A percentile compares a stretch with the other conserved stretches of the same genome.
phyloP scores from a whole-genome alignment of 2,113 vertebrate species.

The Oreotragus oreotragus region DNA sequence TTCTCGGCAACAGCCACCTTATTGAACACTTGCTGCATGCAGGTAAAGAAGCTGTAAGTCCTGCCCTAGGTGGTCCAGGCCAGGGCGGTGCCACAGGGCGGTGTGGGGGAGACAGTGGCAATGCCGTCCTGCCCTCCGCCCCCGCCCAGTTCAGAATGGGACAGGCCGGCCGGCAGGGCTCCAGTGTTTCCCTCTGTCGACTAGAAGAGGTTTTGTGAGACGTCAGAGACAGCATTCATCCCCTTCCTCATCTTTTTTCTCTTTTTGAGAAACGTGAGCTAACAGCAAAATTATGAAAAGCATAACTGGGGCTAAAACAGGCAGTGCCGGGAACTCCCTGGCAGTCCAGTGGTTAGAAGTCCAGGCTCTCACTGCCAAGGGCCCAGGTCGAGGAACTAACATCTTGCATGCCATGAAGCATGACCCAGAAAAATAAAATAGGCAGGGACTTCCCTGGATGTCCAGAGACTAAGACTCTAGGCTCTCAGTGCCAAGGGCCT shows the following conservation, averaged over 20 bases:
- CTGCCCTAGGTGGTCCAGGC: neutral
- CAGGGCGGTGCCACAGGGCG: neutral
- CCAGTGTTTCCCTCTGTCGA: rapidly evolving
- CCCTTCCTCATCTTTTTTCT: neutral
- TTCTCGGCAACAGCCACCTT: neutral
- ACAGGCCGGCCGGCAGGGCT: neutral
- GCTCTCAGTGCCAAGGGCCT: neutral
- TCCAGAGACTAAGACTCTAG: neutral
- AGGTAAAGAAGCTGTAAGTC: neutral
- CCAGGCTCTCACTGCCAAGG: neutral
- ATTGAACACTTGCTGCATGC: neutral
- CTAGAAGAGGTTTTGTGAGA: neutral
- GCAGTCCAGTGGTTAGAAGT: neutral
- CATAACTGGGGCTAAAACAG: neutral
- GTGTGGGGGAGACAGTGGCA: rapidly evolving
- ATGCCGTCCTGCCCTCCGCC: rapidly evolving
- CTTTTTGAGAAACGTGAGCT: neutral
- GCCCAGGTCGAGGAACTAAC: neutral
- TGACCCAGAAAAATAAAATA: neutral
- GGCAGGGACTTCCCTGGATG: neutral
- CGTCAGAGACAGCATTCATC: neutral
- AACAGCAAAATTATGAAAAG: neutral
- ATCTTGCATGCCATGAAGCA: neutral
- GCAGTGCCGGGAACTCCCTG: neutral
- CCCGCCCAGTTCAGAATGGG: neutral